Percentiles rank a stretch among this genome's conserved stretches.
phyloP scores from a whole-genome alignment of 2,888 invertebrate genomes.

The Drosophila pseudotalamancana region DNA sequence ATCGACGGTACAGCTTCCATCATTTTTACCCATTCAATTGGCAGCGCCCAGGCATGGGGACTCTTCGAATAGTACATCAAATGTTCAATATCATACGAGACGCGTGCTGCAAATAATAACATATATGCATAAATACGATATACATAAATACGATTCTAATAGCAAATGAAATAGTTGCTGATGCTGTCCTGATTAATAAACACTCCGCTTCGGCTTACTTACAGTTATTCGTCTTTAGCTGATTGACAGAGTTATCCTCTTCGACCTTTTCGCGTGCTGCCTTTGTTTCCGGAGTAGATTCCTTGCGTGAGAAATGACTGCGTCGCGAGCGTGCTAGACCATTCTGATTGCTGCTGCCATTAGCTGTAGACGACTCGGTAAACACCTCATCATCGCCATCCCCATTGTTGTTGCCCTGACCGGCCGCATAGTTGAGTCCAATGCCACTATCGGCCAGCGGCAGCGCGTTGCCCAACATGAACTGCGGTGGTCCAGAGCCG shows the following conservation, averaged over 20 bases:
- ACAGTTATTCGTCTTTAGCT: slow-evolving; percentile 67
- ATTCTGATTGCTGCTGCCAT: slow-evolving; percentile 69
- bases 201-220: background rate
- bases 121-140: too few relatives aligned
- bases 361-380: slow-evolving; percentile 59
- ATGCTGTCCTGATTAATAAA: background rate
- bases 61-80: slow-evolving; percentile 83
- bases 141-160: too few relatives aligned
- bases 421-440: slow-evolving; percentile 82
- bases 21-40: slow-evolving; percentile 83
- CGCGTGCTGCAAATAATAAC: slow-evolving; percentile 72
- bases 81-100: slow-evolving; percentile 83
- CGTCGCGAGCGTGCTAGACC: slow-evolving; percentile 84
- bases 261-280: slow-evolving; percentile 63
- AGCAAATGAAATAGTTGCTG: background rate
- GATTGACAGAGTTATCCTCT: slow-evolving; percentile 42
- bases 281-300: slow-evolving; percentile 82
- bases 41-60: slow-evolving; percentile 83
- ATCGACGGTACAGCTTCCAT: slow-evolving; percentile 82
- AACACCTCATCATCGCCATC: slow-evolving; percentile 84
- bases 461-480: slow-evolving; percentile 75
- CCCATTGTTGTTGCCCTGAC: slow-evolving; percentile 62
- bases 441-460: slow-evolving; percentile 84
- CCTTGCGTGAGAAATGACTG: slow-evolving; percentile 84
- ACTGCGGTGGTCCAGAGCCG: slow-evolving; percentile 77